Conservation (phyloP, 2,888 invertebrate species). For the Matsumyia berberina region DNA sequence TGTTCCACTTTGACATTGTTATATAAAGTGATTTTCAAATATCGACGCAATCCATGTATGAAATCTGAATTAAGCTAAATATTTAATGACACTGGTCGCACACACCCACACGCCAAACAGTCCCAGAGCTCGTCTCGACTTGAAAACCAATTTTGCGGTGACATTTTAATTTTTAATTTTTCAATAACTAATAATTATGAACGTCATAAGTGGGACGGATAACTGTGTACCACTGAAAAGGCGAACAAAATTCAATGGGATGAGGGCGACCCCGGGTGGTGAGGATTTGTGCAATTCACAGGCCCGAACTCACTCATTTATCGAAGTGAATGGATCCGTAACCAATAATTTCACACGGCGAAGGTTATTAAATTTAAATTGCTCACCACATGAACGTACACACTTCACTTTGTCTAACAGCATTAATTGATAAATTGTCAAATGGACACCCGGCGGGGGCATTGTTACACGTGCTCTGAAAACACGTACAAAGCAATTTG, state of each 20-base stretch:
- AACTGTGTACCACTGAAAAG: not conserved
- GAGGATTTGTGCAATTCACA: conserved; percentile 46
- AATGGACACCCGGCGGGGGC: conserved; percentile 35
- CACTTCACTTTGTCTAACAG: conserved; percentile 60
- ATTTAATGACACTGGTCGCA: not conserved
- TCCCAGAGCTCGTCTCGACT: no score
- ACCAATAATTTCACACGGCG: conserved; percentile 57
- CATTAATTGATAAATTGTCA: conserved; percentile 73
- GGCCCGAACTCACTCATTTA: conserved; percentile 47
- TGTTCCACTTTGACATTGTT: not conserved
- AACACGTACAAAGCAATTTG: conserved; percentile 66
- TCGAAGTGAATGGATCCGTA: conserved; percentile 42
- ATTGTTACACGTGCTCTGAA: conserved; percentile 14
- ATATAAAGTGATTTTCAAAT: not conserved
- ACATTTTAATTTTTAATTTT: conserved; percentile 39
- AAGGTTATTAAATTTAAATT: conserved; percentile 69
- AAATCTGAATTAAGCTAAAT: not conserved
- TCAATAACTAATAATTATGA: conserved; percentile 48
- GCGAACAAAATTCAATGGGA: conserved; percentile 13
- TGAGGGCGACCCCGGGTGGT: conserved; percentile 11
- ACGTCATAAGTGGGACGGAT: conserved; percentile 20
- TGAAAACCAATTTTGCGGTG: conserved; percentile 27
- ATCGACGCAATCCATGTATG: conserved; percentile 1
- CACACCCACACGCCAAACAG: not conserved
- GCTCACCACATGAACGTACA: conserved; percentile 17